phyloP scores from a whole-genome alignment of 2,797 vertebrate genomes.

The Leptatherina wallacei region DNA sequence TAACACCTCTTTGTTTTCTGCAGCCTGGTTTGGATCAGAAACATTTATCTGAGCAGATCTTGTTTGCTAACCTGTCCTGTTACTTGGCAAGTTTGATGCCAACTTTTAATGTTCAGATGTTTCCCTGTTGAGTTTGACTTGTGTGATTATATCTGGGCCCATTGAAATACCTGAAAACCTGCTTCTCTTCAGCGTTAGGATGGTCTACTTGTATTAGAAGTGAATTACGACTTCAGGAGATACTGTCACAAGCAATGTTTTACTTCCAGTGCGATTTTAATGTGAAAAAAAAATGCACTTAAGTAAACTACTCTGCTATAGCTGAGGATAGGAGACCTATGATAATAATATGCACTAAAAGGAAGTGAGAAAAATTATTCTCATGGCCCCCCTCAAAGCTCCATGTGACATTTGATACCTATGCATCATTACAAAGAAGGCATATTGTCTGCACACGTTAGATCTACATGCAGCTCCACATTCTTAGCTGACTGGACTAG shows the following conservation, averaged over 20 bases:
- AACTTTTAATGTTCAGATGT: no score
- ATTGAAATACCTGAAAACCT: background rate
- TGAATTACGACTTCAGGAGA: background rate
- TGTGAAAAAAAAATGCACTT: background rate
- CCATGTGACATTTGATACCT: background rate
- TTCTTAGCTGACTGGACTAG: slow-evolving; percentile 54
- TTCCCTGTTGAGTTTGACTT: background rate
- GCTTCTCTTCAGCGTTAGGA: background rate
- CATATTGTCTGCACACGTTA: slow-evolving; percentile 12
- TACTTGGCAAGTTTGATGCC: background rate
- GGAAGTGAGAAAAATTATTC: background rate
- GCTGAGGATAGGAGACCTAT: background rate
- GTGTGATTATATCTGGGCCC: background rate
- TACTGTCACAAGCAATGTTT: no score
- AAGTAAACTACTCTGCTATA: background rate
- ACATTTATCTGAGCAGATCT: background rate
- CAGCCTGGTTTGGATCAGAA: background rate
- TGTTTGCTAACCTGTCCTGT: background rate
- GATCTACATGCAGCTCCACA: slow-evolving; percentile 17
- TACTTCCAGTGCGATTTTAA: background rate
- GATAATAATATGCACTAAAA: background rate
- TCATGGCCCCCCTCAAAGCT: background rate
- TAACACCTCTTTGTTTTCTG: background rate
- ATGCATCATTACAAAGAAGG: slow-evolving; percentile 14
- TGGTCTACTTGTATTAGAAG: background rate